Evolutionary conservation across 2,888 invertebrate species (phyloP).

Genomic region (Amorpha juglandis): DNA sequence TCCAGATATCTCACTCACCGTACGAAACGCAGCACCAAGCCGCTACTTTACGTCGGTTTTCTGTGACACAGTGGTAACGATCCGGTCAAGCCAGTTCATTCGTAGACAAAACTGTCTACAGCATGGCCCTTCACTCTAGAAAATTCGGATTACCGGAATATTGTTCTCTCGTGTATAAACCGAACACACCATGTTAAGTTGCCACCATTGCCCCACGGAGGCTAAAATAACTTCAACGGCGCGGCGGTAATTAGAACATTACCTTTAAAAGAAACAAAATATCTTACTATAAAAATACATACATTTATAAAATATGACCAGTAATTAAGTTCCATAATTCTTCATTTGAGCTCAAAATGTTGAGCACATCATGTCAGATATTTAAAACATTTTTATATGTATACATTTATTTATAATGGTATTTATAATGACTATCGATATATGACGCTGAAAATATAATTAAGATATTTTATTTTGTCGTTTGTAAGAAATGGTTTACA

Average conservation of each 20-base stretch:
- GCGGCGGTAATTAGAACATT: neutral
- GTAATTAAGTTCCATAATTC: neutral
- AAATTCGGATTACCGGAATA: too few species aligned
- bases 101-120: too few species aligned
- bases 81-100: too few species aligned
- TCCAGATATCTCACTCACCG: too few species aligned
- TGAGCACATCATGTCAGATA: conserved; percentile 8
- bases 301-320: conserved; percentile 20
- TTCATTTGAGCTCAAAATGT: conserved; percentile 20
- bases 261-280: conserved; percentile 12
- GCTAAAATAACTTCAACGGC: too few species aligned
- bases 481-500: neutral
- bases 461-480: neutral
- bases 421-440: conserved; percentile 8
- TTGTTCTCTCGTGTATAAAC: too few species aligned
- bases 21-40: too few species aligned
- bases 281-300: neutral
- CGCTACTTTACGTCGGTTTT: too few species aligned
- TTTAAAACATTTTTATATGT: conserved; percentile 14
- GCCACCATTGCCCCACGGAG: too few species aligned
- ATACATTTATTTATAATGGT: conserved; percentile 18
- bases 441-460: neutral
- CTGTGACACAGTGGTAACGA: too few species aligned
- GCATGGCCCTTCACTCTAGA: too few species aligned
- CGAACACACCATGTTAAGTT: too few species aligned